These are phyloP conservation scores for Palythoa caribaeorum DNA, from an alignment of 92 coral and sea anemone genomes.

Conservation along the genomic window DNA sequence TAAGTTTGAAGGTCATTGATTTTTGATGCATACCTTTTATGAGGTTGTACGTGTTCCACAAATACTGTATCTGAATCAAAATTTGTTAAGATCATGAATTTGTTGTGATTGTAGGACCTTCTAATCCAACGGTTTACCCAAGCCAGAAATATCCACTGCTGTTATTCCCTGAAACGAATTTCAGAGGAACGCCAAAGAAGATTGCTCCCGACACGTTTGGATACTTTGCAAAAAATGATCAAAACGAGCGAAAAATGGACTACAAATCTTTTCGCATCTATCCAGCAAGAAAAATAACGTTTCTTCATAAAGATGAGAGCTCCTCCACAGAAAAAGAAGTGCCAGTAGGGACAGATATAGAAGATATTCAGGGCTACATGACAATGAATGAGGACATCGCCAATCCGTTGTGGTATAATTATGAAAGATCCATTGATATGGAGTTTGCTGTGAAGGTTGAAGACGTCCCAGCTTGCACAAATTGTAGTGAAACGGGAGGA, in stretches of 20 bases:
- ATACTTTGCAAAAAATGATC: conserved; percentile 84
- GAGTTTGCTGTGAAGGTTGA: conserved; percentile 92
- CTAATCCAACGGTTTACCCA: conserved; percentile 63
- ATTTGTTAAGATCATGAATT: too few species aligned
- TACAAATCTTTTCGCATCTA: conserved; percentile 88
- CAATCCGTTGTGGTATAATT: conserved; percentile 88
- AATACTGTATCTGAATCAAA: too few species aligned
- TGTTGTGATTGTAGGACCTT: conserved; percentile 72
- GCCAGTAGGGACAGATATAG: conserved; percentile 86
- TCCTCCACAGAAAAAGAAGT: conserved; percentile 58
- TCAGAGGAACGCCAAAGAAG: conserved; percentile 79
- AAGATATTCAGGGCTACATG: conserved; percentile 80
- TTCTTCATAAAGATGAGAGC: conserved; percentile 78
- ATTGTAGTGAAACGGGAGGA: conserved; percentile 89
- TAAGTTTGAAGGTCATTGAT: too few species aligned
- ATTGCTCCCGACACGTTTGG: conserved; percentile 72
- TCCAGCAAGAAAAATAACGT: conserved; percentile 78
- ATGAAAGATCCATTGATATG: conserved; percentile 77
- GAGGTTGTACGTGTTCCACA: too few species aligned
- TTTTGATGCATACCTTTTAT: too few species aligned
- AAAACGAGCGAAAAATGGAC: conserved; percentile 65
- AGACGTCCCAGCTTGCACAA: conserved; percentile 75
- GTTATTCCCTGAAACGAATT: conserved; percentile 81
- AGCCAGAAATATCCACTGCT: conserved; percentile 82
- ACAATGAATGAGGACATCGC: conserved; percentile 80